Evolutionary conservation across 2,888 invertebrate genomes (phyloP), one percentile per base, ranked within the genome.

Genomic region (Meandrusa payeni): DNA sequence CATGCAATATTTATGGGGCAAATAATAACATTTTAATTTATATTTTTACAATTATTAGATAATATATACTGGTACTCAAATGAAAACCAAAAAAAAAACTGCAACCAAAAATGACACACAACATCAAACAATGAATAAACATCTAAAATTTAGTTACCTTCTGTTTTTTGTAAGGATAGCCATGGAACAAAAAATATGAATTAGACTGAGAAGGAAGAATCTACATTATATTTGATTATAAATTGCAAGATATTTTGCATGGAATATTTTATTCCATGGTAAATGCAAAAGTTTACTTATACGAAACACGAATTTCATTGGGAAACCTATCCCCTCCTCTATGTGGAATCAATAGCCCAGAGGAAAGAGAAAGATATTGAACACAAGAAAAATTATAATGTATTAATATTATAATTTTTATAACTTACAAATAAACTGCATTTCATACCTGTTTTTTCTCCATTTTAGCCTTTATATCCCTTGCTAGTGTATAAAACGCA

Each of bases 391-490:
- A n/a, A n/a, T n/a, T n/a, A n/a, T n/a, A n/a, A n/a, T n/a, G n/a
- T n/a, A n/a, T n/a, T n/a, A n/a, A n/a, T n/a, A n/a, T n/a, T n/a
- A n/a, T n/a, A n/a, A n/a, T n/a, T n/a, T n/a, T n/a, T n/a, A n/a
- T n/a, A n/a, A n/a, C n/a, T n/a, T n/a, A n/a, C n/a, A n/a, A n/a
- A n/a, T n/a, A 5, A 48, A 13, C 15, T 2, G 22, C 10, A 80
- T 91, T 27, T 27, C 11, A 89, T 89, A 97, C 98, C 95, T 98
- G 91, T 93, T 97, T 97, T 78, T 97, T 97, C 88, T 98, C 98
- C 93, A 97, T 97, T 91, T 98, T 98, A 47, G 95, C 94, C 88
- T 98, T 98, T 69, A 98, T 98, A 85, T 98, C 98, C 79, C 97
- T 93, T 45, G 99, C 98, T 79, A 99, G 89, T 49, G 97, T 97